Evolutionary conservation across 2,888 invertebrate genomes (phyloP), one percentile per base, ranked within the genome.

Genomic region (Ectobius pallidus): DNA sequence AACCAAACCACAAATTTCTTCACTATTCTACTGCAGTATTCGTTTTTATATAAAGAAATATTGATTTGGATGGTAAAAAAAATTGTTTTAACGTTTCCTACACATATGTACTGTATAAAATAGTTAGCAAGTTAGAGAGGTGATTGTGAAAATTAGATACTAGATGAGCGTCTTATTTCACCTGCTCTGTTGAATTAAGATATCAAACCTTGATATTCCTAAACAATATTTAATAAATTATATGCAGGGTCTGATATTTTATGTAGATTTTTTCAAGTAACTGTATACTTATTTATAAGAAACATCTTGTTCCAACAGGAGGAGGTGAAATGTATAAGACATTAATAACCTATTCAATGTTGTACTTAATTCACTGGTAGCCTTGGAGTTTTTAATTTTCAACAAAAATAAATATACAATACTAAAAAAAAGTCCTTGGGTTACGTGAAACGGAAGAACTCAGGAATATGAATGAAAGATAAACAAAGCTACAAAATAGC

Each of bases 341-440:
- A 25, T 67, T 30, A 67, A 22, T 49, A 65, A 67, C 55, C 63
- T 62, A 46, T 63, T 71, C 44, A 65, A 20, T 71, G 65, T 52
- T 67, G 71, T 71, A 71, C 71, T 71, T 71, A 67, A 71, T 52
- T 44, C 55, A 67, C 71, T 49, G 52, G 69, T 74, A 74, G 71
- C 69, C 69, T 72, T 74, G 68, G 69, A 69, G 68, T 68, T 74
- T 71, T 63, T 58, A 55, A 52, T 49, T 71, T 69, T 71, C n/a
- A 69, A 69, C 34, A 71, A 69, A 42, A 63, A 69, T 44, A 62
- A 61, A 72, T 72, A 69, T 69, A 46, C 46, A 68, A 55, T 58
- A 67, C 68, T 42, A 69, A 52, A 61, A 69, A 58, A 25, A 63
- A 32, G 39, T 69, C 58, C 30, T 67, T 69, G 63, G 63, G 69